These are phyloP conservation scores for Volucella inflata DNA, from an alignment of 2,888 invertebrate genomes.

Conservation along the genomic window DNA sequence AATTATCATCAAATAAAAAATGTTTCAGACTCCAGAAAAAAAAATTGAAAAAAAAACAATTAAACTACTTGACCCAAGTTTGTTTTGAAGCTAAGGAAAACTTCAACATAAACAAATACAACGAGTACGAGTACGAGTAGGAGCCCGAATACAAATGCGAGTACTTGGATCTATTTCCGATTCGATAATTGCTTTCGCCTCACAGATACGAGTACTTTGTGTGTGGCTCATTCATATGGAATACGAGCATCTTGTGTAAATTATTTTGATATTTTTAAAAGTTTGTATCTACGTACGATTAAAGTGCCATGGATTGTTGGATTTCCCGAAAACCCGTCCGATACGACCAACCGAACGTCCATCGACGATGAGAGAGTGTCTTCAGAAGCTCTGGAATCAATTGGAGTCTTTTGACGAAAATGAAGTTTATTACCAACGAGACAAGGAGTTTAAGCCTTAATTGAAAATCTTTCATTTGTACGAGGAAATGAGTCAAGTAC, in stretches of 20 bases:
- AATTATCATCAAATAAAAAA: conserved; percentile 13
- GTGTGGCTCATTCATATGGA: conserved; percentile 13
- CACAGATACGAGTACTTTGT: conserved; percentile 13
- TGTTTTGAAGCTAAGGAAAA: background rate
- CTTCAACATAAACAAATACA: conserved; percentile 6
- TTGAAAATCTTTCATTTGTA: conserved; percentile 44
- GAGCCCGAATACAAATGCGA: background rate
- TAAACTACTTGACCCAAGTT: conserved; percentile 54
- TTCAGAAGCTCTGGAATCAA: conserved; percentile 7
- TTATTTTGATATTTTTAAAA: conserved; percentile 31
- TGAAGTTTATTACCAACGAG: conserved; percentile 49
- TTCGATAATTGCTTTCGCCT: conserved; percentile 67
- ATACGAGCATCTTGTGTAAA: conserved; percentile 37
- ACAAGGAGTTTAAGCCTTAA: background rate
- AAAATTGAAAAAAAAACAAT: conserved; percentile 45
- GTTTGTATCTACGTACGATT: conserved; percentile 27
- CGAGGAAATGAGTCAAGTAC: conserved; percentile 52
- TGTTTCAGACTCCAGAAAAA: background rate
- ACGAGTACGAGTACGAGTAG: conserved; percentile 1
- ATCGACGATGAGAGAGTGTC: background rate
- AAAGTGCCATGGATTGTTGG: conserved; percentile 46
- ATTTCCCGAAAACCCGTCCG: conserved; percentile 31
- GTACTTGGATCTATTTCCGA: conserved; percentile 59
- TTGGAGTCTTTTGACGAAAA: conserved; percentile 29
- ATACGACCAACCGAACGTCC: background rate